Conservation (phyloP, 2,797 vertebrate species). For the Fratercula arctica region DNA sequence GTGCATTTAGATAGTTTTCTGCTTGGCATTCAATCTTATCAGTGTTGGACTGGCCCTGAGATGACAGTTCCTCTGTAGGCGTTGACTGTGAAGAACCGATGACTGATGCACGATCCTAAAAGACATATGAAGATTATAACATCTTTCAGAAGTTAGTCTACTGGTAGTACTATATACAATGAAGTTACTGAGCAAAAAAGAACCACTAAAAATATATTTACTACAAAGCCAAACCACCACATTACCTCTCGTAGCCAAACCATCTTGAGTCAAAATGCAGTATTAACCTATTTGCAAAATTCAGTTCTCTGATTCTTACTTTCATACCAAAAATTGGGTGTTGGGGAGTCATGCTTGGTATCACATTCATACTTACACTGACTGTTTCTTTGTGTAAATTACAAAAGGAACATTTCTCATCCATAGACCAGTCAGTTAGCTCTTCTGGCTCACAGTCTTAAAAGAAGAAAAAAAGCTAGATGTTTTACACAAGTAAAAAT, state of each 20-base stretch:
- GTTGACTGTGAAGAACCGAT: constrained; percentile 91
- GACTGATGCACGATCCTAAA: constrained; percentile 87
- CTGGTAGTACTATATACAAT: neutral
- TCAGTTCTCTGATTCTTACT: neutral
- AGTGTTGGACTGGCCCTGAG: constrained; percentile 92
- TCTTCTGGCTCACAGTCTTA: constrained; percentile 98
- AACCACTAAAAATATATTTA: neutral
- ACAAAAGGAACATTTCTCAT: constrained; percentile 95
- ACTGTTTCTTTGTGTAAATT: constrained; percentile 93
- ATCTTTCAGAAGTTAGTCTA: neutral
- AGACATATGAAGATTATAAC: constrained; percentile 24
- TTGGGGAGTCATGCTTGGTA: constrained; percentile 39
- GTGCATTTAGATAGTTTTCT: constrained; percentile 96
- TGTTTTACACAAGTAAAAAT: constrained; percentile 45
- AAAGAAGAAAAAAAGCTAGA: constrained; percentile 71
- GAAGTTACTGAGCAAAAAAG: neutral
- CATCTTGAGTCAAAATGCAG: neutral
- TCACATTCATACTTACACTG: constrained; percentile 85
- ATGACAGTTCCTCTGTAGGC: constrained; percentile 90
- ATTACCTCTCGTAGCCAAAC: neutral
- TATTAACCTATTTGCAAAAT: neutral
- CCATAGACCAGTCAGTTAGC: constrained; percentile 94
- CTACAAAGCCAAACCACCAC: neutral
- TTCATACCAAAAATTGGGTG: constrained; percentile 24
- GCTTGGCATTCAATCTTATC: constrained; percentile 97